Evolutionary conservation across 1,140 invertebrate genomes (phyloP), one percentile per base, ranked within the genome.

Genomic region (Drosophila rufa): DNA sequence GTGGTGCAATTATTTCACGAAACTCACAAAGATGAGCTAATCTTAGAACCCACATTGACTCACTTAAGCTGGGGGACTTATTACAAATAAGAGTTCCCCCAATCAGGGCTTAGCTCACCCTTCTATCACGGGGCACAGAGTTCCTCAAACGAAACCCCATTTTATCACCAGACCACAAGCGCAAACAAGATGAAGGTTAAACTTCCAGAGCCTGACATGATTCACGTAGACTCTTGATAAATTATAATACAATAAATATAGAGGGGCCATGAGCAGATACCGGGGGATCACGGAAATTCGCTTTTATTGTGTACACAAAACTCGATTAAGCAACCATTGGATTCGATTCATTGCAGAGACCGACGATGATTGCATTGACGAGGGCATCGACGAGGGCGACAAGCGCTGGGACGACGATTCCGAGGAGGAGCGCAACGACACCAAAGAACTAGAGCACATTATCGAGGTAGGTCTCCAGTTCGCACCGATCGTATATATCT

Each of bases 281-380:
- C 2, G 3, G 11, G 30, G 40, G 17, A 14, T 53, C 30, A 36
- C 12, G 30, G 30, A 6, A 53, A 36, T 19, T 19, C 11, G 11
- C 14, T 9, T 22, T 55, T 38, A 46, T 17, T 91, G 19, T 48
- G 27, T 42, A 30, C 17, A 22, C 62, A 46, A 58, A 17, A 3
- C 51, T 50, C 46, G 33, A 56, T 57, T 58, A 38, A 64, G 42
- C 53, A 62, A 55, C 33, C 46, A 30, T 46, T 74, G 2, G 9
- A 45, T 42, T 45, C 51, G 2, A 42, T 66, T 79, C 38, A 55
- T 82, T 75, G 50, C 93, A 57, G 97, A 97, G 93, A 96, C 96
- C 0, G 97, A 97, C 79, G 97, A 98, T 92, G 97, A 98, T 93
- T 97, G 97, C 47, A 98, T 98, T 80, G 97, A 98, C 93, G 94